Evolutionary conservation across 2,888 invertebrate genomes (phyloP).

Genomic region (Lapara coniferarum): DNA sequence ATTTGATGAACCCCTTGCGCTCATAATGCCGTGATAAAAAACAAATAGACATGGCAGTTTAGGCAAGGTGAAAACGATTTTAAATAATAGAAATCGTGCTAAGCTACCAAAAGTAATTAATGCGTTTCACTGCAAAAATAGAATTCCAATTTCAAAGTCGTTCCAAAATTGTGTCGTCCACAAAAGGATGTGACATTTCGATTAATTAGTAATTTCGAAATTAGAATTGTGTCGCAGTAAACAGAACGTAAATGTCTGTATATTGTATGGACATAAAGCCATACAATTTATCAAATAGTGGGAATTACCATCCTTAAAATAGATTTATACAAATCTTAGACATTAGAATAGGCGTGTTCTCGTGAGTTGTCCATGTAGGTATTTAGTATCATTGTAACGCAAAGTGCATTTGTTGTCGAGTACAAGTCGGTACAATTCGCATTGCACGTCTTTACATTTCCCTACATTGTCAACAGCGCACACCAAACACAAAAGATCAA

Average conservation of each 20-base stretch:
- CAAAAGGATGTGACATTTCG: constrained; percentile 20
- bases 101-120: not conserved
- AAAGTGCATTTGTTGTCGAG: constrained; percentile 20
- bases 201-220: constrained; percentile 5
- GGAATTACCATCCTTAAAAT: too few species aligned
- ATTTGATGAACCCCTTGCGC: too few species aligned
- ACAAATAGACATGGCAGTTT: too few species aligned
- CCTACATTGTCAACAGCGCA: constrained; percentile 28
- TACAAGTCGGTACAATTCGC: constrained; percentile 18
- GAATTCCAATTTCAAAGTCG: constrained; percentile 1
- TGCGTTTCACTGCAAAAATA: not conserved
- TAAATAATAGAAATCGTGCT: not conserved
- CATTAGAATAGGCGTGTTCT: not conserved
- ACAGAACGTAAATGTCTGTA: not conserved
- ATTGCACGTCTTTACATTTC: constrained; percentile 20
- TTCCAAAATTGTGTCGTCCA: not conserved
- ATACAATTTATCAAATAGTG: too few species aligned
- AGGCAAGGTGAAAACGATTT: not conserved
- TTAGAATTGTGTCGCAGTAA: not conserved
- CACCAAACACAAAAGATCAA: constrained; percentile 44
- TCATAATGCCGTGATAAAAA: too few species aligned
- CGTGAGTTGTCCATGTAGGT: not conserved
- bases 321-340: too few species aligned
- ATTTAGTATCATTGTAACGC: constrained; percentile 10
- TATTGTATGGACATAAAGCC: not conserved